These are phyloP conservation scores for Diadophis punctatus DNA, from an alignment of 2,113 vertebrate genomes.

Conservation along the genomic window DNA sequence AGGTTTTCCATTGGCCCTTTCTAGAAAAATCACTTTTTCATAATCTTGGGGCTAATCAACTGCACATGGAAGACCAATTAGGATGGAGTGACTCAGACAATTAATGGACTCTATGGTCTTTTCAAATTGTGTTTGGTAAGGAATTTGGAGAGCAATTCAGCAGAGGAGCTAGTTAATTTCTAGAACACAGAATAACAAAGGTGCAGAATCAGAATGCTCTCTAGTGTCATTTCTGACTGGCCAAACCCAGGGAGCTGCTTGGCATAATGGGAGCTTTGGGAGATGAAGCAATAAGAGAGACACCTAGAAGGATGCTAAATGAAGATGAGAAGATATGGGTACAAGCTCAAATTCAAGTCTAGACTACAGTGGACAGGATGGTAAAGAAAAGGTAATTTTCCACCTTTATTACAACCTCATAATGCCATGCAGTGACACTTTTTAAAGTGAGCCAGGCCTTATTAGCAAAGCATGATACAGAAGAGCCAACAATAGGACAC, in stretches of 20 bases:
- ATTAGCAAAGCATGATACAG: not conserved
- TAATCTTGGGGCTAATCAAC: not conserved
- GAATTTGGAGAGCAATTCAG: not conserved
- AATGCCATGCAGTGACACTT: not conserved
- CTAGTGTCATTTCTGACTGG: not conserved
- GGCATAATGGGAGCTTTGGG: not conserved
- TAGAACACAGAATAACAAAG: not conserved
- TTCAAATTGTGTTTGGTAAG: not conserved
- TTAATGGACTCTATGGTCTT: not conserved
- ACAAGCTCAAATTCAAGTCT: not conserved
- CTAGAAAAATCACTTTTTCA: not conserved
- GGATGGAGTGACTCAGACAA: not conserved
- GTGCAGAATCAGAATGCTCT: not conserved
- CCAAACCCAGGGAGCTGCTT: not conserved
- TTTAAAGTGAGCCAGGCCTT: not conserved
- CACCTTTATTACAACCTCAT: not conserved
- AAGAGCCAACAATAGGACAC: not conserved
- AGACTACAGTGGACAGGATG: not conserved
- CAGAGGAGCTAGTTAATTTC: not conserved
- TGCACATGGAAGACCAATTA: not conserved
- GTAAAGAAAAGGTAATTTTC: not conserved
- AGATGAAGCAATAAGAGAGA: not conserved
- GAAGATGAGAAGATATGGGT: not conserved
- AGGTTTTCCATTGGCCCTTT: not conserved
- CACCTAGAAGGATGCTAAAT: not conserved